Conservation (phyloP, 2,797 vertebrate species). For the Pteropus rufus region DNA sequence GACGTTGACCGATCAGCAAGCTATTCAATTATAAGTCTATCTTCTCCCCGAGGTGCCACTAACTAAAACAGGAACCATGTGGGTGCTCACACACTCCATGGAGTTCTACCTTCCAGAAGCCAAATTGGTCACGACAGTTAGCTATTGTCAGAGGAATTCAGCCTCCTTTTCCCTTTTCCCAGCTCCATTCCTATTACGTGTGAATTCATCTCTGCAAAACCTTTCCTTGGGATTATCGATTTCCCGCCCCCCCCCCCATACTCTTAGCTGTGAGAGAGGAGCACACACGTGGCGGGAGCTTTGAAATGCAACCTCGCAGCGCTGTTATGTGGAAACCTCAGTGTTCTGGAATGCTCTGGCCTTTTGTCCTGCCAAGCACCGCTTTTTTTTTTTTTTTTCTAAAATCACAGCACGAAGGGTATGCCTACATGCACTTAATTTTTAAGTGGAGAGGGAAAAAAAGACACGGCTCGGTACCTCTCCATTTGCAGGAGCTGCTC, state of each 20-base stretch:
- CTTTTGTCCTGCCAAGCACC: conserved; percentile 63
- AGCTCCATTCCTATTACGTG: neutral
- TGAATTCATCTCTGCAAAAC: conserved; percentile 53
- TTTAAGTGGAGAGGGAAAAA: conserved; percentile 42
- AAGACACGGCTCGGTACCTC: neutral
- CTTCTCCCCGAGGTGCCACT: conserved; percentile 61
- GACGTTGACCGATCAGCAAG: conserved; percentile 65
- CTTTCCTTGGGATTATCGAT: neutral
- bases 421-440: conserved; percentile 65
- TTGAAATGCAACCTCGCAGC: conserved; percentile 61
- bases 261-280: conserved; percentile 45
- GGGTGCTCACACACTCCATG: neutral
- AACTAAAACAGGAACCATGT: conserved; percentile 48
- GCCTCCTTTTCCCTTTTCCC: neutral
- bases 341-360: conserved; percentile 76
- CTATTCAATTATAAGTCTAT: conserved; percentile 72
- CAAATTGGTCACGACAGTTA: conserved; percentile 48
- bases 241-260: neutral
- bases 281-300: conserved; percentile 54
- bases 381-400: neutral
- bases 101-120: conserved; percentile 49
- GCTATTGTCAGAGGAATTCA: neutral
- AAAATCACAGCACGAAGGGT: conserved; percentile 36
- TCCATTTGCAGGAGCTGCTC: conserved; percentile 40
- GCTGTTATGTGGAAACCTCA: conserved; percentile 71